Percentiles rank a stretch among this genome's conserved stretches.
phyloP scores from a whole-genome alignment of 2,888 invertebrate species.

The Caenorhabditis sinica region DNA sequence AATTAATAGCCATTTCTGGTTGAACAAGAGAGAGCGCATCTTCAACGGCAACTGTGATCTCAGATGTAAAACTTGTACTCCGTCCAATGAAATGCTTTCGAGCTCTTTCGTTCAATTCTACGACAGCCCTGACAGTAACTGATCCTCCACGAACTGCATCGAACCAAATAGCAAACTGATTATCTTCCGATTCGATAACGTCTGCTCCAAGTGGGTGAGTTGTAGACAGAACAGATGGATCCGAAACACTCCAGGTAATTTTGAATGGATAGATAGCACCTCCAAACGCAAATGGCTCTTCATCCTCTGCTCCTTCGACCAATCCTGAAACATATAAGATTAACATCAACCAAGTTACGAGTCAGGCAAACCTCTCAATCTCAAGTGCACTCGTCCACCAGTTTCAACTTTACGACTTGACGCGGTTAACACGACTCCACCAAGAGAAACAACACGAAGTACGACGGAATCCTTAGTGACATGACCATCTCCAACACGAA shows the following conservation, averaged over 20 bases:
- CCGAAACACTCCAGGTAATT: constrained; percentile 68
- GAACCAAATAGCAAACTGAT: constrained; percentile 72
- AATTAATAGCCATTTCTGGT: constrained; percentile 34
- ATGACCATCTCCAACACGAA: constrained; percentile 71
- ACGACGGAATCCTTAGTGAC: constrained; percentile 74
- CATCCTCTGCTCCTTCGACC: constrained; percentile 70
- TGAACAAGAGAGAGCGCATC: constrained; percentile 50
- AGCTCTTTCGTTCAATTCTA: constrained; percentile 61
- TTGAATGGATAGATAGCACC: constrained; percentile 78
- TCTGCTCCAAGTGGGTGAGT: constrained; percentile 68
- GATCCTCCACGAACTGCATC: constrained; percentile 62
- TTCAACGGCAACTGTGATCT: constrained; percentile 69
- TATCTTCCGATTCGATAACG: constrained; percentile 58
- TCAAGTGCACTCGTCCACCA: constrained; percentile 67
- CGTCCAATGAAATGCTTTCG: constrained; percentile 66
- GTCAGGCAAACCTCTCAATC: constrained; percentile 20
- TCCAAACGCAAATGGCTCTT: constrained; percentile 79
- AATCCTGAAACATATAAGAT: constrained; percentile 58
- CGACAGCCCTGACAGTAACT: constrained; percentile 62
- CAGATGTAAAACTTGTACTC: constrained; percentile 57
- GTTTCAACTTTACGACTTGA: constrained; percentile 71
- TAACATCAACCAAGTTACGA: constrained; percentile 23
- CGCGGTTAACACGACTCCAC: constrained; percentile 71
- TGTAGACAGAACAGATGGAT: constrained; percentile 58
- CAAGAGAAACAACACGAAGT: constrained; percentile 76